phyloP scores from a whole-genome alignment of 2,888 invertebrate species.

The Hylaea fasciaria region DNA sequence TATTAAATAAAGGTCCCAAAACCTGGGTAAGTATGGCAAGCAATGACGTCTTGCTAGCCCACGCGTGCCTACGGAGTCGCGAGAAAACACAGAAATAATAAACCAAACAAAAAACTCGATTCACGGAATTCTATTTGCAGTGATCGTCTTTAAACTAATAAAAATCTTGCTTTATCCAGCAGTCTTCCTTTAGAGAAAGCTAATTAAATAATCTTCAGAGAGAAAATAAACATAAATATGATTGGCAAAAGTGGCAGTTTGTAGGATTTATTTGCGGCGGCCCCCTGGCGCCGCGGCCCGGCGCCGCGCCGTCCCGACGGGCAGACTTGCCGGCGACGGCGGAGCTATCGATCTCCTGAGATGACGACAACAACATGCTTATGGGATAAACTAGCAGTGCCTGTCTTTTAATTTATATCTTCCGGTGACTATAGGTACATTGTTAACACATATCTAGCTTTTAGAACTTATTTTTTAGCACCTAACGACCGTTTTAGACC shows the following conservation, averaged over 20 bases:
- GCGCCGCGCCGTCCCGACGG: constrained; percentile 80
- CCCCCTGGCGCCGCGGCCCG: constrained; percentile 74
- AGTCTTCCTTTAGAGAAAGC: constrained; percentile 10
- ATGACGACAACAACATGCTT: constrained; percentile 46
- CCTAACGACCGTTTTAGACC: too few species aligned
- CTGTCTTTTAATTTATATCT: not conserved
- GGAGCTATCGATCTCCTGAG: constrained; percentile 67
- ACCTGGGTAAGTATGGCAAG: too few species aligned
- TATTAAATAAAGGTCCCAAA: too few species aligned
- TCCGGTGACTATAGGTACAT: not conserved
- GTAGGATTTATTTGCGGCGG: constrained; percentile 64
- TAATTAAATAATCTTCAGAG: constrained; percentile 34
- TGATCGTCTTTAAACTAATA: too few species aligned
- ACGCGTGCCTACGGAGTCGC: too few species aligned
- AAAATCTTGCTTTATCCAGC: not conserved
- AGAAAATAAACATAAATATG: constrained; percentile 57
- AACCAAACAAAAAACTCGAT: too few species aligned
- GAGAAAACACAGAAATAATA: too few species aligned
- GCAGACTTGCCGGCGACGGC: constrained; percentile 71
- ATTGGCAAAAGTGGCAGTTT: constrained; percentile 55
- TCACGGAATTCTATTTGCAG: too few species aligned
- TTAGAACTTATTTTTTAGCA: too few species aligned
- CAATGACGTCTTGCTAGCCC: too few species aligned
- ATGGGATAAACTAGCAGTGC: constrained; percentile 4
- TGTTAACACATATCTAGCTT: too few species aligned